phyloP scores from a whole-genome alignment of 2,113 vertebrate genomes.

The Sakesphorus luctuosus region DNA sequence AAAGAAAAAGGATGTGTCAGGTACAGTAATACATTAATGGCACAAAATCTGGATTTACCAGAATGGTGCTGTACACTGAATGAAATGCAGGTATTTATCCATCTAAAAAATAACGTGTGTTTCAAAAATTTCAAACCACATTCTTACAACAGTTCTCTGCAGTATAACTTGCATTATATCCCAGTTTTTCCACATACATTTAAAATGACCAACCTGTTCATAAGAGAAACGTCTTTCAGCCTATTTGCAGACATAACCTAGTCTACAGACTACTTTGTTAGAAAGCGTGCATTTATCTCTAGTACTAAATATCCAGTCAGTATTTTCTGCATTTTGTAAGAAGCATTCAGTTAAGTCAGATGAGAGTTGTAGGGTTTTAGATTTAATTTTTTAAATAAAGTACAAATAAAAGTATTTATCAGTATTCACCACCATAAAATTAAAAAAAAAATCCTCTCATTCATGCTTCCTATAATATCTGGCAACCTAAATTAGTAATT shows the following conservation, averaged over 20 bases:
- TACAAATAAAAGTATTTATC: conserved; percentile 65
- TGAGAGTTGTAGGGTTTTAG: conserved; percentile 50
- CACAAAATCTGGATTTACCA: conserved; percentile 8
- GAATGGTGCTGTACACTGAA: not conserved
- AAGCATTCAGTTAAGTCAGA: conserved; percentile 40
- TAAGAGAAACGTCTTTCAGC: not conserved
- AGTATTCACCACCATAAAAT: conserved; percentile 47
- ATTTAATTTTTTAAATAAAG: conserved; percentile 48
- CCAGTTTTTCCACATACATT: not conserved
- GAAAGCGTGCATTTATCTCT: conserved; percentile 25
- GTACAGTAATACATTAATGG: not conserved
- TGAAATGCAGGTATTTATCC: conserved; percentile 11
- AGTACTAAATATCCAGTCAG: conserved; percentile 52
- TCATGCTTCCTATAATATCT: conserved; percentile 51
- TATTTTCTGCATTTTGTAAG: conserved; percentile 67
- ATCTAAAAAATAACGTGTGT: conserved; percentile 15
- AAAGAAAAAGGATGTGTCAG: conserved; percentile 13
- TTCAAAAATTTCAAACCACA: conserved; percentile 32
- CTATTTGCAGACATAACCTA: conserved; percentile 37
- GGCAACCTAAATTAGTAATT: conserved; percentile 69
- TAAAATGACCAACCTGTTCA: conserved; percentile 28
- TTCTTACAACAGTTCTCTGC: conserved; percentile 20
- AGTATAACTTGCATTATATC: conserved; percentile 17
- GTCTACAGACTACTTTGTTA: conserved; percentile 35
- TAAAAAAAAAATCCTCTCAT: conserved; percentile 17